phyloP scores from a whole-genome alignment of 2,113 vertebrate species.

The Tonatia bakeri region DNA sequence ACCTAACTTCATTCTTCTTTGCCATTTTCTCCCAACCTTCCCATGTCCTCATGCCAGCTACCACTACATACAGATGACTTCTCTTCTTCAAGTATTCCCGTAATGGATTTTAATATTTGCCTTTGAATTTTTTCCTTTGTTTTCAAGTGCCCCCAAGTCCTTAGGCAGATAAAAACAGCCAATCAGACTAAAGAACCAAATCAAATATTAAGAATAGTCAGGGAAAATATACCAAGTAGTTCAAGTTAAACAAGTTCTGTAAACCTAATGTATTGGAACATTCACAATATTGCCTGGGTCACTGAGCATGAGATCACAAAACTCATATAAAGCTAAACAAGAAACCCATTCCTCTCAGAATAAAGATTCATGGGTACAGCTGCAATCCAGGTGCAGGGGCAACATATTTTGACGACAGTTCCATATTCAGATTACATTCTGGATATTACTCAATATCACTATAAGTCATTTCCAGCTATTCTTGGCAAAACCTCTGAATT shows the following conservation, averaged over 20 bases:
- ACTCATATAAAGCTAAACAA: constrained; percentile 10
- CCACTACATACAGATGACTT: not conserved
- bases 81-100: not conserved
- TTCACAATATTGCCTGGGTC: not conserved
- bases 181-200: constrained; percentile 25
- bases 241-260: not conserved
- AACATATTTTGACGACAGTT: not conserved
- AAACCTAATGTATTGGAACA: not conserved
- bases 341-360: not conserved
- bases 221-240: not conserved
- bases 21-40: not conserved
- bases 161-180: constrained; percentile 25
- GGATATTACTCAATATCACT: not conserved
- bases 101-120: constrained; percentile 10
- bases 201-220: not conserved
- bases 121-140: constrained; percentile 21
- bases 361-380: not conserved
- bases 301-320: not conserved
- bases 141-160: not conserved
- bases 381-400: not conserved
- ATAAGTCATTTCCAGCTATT: constrained; percentile 16
- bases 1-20: not conserved
- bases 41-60: not conserved
- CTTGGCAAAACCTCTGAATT: constrained; percentile 44
- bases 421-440: not conserved